A percentile compares a stretch with the other conserved stretches of the same genome.
phyloP scores from a whole-genome alignment of 2,797 vertebrate species.

The Darevskia mixta region DNA sequence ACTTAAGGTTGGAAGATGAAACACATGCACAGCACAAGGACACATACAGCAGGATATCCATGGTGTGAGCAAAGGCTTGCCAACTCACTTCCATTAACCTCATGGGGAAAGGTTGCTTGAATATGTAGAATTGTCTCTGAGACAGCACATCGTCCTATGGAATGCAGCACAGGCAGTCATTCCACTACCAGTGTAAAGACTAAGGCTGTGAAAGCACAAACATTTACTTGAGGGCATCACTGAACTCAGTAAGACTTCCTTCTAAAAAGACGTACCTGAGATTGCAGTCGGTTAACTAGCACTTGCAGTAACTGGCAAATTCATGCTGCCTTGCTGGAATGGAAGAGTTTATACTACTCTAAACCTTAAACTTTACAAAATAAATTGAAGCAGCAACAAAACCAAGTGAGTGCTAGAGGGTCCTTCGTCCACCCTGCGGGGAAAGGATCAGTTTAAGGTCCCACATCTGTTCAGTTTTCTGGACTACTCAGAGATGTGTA shows the following conservation, averaged over 20 bases:
- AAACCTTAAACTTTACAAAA: not conserved
- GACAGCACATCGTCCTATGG: not conserved
- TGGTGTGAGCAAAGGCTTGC: not conserved
- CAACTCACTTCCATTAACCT: not conserved
- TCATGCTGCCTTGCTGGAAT: not conserved
- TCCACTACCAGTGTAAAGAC: not conserved
- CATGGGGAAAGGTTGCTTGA: not conserved
- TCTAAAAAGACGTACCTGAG: not conserved
- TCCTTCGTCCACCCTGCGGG: too few species aligned
- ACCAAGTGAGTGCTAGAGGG: too few species aligned
- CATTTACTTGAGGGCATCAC: not conserved
- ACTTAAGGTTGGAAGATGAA: not conserved
- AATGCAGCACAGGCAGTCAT: not conserved
- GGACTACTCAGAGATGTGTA: not conserved
- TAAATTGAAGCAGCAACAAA: too few species aligned
- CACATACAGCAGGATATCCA: not conserved
- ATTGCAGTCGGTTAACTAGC: not conserved
- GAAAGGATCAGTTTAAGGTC: not conserved
- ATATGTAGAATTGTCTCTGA: not conserved
- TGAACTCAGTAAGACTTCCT: not conserved
- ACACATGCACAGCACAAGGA: not conserved
- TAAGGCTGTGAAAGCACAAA: not conserved
- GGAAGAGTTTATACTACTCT: not conserved
- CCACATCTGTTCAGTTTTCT: not conserved
- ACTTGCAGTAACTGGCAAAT: not conserved